A percentile compares a stretch with the other conserved stretches of the same genome.
These are phyloP conservation scores for Procambarus virginalis DNA, from an alignment of 1,140 invertebrate genomes.

Conservation along the genomic window DNA sequence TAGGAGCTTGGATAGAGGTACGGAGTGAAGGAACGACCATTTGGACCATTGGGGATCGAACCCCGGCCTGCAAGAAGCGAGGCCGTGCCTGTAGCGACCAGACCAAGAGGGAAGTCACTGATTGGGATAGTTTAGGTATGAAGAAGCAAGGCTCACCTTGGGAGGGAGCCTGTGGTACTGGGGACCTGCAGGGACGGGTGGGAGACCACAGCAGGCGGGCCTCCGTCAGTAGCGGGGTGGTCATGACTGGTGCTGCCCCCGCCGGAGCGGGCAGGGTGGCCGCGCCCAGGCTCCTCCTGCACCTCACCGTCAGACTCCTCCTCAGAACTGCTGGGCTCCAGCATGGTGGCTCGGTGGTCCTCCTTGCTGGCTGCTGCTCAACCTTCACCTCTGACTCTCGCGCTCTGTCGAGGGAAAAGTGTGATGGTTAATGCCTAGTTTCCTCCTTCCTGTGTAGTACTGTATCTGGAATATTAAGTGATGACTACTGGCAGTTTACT, in stretches of 20 bases:
- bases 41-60: too few species aligned
- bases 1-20: too few species aligned
- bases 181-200: conserved; percentile 57
- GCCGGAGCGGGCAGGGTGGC: conserved; percentile 4
- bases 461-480: too few species aligned
- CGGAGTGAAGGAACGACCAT: too few species aligned
- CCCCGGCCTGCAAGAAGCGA: too few species aligned
- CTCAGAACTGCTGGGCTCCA: conserved; percentile 69
- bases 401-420: background rate
- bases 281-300: conserved; percentile 53
- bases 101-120: too few species aligned
- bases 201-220: background rate
- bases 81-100: too few species aligned
- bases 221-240: conserved; percentile 24
- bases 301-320: conserved; percentile 67
- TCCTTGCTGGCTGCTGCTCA: background rate
- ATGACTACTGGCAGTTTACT: too few species aligned
- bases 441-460: too few species aligned
- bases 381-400: background rate
- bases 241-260: background rate
- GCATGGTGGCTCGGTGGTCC: conserved; percentile 34
- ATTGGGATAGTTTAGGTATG: too few species aligned
- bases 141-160: conserved; percentile 33
- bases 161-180: conserved; percentile 20
- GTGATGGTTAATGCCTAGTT: background rate